phyloP scores from a whole-genome alignment of 2,797 vertebrate species.

The Erpetoichthys calabaricus region DNA sequence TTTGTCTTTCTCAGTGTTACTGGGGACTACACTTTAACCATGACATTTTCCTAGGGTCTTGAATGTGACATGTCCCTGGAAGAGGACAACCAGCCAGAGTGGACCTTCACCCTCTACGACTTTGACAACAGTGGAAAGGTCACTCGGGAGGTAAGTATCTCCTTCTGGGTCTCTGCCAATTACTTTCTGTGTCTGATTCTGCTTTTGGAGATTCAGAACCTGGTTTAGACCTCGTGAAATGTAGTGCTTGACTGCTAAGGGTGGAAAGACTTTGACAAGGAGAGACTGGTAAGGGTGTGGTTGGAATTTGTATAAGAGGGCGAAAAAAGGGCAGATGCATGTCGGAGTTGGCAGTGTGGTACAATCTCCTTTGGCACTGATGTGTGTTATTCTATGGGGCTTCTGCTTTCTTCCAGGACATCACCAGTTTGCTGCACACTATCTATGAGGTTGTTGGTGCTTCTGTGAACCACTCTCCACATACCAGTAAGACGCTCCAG shows the following conservation, averaged over 20 bases:
- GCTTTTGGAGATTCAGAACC: not conserved
- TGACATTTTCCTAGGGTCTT: constrained; percentile 64
- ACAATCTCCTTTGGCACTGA: too few relatives aligned
- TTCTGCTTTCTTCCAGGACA: constrained; percentile 55
- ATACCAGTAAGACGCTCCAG: constrained; percentile 85
- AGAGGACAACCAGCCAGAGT: constrained; percentile 94
- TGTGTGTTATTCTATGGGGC: too few relatives aligned
- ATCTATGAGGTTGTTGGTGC: constrained; percentile 96
- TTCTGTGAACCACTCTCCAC: constrained; percentile 90
- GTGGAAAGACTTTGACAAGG: too few relatives aligned
- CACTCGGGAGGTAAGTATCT: constrained; percentile 78
- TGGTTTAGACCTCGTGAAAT: too few relatives aligned
- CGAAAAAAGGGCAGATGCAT: too few relatives aligned
- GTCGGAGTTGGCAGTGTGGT: too few relatives aligned
- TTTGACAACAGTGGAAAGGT: constrained; percentile 98
- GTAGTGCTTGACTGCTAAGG: too few relatives aligned
- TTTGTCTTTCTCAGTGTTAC: too few relatives aligned
- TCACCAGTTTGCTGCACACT: constrained; percentile 93
- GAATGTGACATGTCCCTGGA: constrained; percentile 95
- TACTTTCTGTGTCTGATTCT: too few relatives aligned
- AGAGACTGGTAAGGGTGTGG: too few relatives aligned
- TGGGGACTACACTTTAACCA: not conserved
- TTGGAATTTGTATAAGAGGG: too few relatives aligned
- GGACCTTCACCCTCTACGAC: constrained; percentile 97
- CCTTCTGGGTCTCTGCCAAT: not conserved